Evolutionary conservation across 1,140 invertebrate genomes (phyloP).

Genomic region (Campodea augens): DNA sequence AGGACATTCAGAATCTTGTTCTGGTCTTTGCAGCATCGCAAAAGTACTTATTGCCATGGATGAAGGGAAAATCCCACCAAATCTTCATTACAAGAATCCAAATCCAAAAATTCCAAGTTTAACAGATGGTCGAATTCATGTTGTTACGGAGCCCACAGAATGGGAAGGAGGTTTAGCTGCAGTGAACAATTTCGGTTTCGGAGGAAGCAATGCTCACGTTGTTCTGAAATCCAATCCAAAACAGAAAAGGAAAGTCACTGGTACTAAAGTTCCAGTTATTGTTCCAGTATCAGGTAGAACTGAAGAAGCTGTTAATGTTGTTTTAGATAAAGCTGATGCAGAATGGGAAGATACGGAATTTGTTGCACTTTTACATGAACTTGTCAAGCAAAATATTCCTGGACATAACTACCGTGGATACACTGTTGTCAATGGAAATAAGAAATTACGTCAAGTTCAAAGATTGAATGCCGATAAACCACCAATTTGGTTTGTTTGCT

Average conservation of each 20-base stretch:
- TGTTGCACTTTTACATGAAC: no score
- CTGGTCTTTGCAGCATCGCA: conserved; percentile 42
- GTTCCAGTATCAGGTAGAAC: conserved; percentile 43
- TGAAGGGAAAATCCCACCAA: conserved; percentile 42
- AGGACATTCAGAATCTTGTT: conserved; percentile 79
- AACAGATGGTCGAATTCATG: conserved; percentile 35
- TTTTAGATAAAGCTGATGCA: conserved; percentile 43
- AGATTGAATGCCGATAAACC: no score
- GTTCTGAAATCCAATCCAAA: conserved; percentile 37
- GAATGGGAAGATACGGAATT: no score
- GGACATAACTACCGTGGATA: no score
- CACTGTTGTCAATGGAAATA: no score
- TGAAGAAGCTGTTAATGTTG: conserved; percentile 42
- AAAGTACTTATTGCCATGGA: conserved; percentile 47
- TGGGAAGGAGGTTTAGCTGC: conserved; percentile 35
- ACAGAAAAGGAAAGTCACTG: no score
- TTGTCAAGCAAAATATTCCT: no score
- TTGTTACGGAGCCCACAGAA: conserved; percentile 38
- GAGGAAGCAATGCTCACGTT: conserved; percentile 42
- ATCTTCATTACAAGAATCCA: conserved; percentile 45
- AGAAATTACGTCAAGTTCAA: no score
- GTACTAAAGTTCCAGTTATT: no score
- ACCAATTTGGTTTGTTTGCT: conserved; percentile 81
- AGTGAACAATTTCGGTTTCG: conserved; percentile 42
- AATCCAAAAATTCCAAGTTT: conserved; percentile 45